A percentile compares a stretch with the other conserved stretches of the same genome.
These are phyloP conservation scores for human (Homo sapiens) DNA, from an alignment of 2,113 vertebrate species.

Conservation along the genomic window DNA sequence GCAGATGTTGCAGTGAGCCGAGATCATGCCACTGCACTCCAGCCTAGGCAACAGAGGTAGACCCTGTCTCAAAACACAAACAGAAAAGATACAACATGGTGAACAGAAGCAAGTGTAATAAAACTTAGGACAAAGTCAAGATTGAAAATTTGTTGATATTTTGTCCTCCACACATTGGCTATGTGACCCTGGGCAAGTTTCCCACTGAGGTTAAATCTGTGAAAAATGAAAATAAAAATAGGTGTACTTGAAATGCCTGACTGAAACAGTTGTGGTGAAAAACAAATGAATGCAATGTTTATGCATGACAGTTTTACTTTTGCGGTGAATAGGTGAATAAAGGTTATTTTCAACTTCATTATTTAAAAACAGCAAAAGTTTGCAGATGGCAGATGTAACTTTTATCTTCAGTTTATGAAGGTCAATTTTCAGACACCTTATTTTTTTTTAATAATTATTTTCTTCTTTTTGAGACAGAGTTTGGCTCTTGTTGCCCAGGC, in stretches of 20 bases:
- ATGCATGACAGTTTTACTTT: neutral
- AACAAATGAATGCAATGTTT: accelerated
- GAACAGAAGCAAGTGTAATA: neutral
- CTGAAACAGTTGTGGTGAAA: neutral
- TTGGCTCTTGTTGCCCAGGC: too few species aligned
- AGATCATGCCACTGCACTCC: too few species aligned
- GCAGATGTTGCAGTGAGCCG: too few species aligned
- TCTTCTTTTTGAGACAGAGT: too few species aligned
- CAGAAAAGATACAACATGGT: neutral
- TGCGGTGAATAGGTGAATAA: neutral
- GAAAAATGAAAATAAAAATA: neutral
- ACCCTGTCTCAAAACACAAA: too few species aligned
- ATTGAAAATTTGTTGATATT: neutral
- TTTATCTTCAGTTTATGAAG: neutral
- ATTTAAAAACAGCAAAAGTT: neutral
- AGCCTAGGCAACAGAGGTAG: too few species aligned
- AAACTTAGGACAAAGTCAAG: neutral
- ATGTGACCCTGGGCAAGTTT: neutral
- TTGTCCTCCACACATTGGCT: neutral
- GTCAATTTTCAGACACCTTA: neutral
- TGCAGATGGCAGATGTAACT: neutral
- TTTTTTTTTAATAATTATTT: neutral
- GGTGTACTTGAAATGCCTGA: neutral
- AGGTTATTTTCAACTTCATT: neutral
- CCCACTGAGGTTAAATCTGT: neutral